Conservation (phyloP, 2,797 vertebrate species). For the Acanthis flammea region DNA sequence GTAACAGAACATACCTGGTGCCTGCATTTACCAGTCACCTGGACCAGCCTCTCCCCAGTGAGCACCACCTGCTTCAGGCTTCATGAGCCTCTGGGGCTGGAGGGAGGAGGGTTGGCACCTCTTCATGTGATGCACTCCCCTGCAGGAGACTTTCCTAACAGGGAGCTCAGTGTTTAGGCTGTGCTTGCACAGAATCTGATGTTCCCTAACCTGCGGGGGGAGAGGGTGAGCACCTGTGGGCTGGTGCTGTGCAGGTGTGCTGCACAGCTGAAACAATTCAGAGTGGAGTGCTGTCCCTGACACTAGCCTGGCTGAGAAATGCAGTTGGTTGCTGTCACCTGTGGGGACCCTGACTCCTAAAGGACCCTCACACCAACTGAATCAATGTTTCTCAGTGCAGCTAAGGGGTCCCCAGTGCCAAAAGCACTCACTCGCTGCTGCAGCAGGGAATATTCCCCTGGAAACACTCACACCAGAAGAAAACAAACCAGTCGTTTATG, state of each 20-base stretch:
- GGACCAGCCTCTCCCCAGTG: fast-evolving
- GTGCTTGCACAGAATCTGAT: not conserved
- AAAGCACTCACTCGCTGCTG: not conserved
- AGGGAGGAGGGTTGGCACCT: not conserved
- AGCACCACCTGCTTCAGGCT: not conserved
- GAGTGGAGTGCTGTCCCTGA: not conserved
- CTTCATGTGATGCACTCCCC: not conserved
- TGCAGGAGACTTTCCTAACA: not conserved
- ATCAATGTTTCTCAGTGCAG: not conserved
- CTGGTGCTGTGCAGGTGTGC: fast-evolving
- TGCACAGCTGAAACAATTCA: not conserved
- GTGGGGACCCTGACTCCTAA: not conserved
- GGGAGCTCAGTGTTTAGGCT: not conserved
- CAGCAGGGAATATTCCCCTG: not conserved
- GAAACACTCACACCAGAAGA: not conserved
- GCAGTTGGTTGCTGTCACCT: not conserved
- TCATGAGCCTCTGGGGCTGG: not conserved
- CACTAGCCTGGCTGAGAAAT: not conserved
- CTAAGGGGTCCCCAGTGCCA: not conserved
- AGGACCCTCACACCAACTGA: fast-evolving
- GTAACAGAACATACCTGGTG: no score
- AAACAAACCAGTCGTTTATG: not conserved
- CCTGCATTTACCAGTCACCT: not conserved
- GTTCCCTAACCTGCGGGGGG: not conserved
- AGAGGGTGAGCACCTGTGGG: not conserved